phyloP scores from a whole-genome alignment of 2,888 invertebrate species.

The Brenthis hecate region DNA sequence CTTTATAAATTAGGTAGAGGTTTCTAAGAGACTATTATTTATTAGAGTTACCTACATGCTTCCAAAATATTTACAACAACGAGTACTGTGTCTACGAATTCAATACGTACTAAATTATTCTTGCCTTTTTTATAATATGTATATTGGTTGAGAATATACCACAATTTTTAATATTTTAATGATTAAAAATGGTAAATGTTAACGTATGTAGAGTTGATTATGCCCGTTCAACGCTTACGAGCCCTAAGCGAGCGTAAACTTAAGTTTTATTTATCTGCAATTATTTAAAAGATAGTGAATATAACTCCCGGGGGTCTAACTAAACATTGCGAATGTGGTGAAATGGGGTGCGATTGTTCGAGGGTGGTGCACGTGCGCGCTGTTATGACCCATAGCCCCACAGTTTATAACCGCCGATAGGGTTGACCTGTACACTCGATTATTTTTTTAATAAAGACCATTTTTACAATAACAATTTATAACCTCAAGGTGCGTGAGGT shows the following conservation, averaged over 20 bases:
- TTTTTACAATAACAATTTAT: conserved; percentile 27
- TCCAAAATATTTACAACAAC: too few species aligned
- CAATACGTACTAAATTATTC: too few species aligned
- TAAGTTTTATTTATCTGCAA: conserved; percentile 75
- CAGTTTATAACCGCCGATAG: conserved; percentile 55
- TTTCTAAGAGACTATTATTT: too few species aligned
- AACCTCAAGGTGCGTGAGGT: conserved; percentile 19
- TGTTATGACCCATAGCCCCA: conserved; percentile 63
- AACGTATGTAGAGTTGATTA: conserved; percentile 6
- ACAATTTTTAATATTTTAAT: too few species aligned
- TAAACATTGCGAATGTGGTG: conserved; percentile 65
- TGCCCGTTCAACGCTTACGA: conserved; percentile 26
- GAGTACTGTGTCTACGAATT: too few species aligned
- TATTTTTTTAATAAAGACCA: conserved; percentile 35
- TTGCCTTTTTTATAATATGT: too few species aligned
- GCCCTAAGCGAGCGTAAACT: conserved; percentile 45
- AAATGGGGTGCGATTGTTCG: conserved; percentile 59
- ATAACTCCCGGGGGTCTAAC: conserved; percentile 52
- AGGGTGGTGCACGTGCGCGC: conserved; percentile 69
- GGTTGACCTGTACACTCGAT: conserved; percentile 66
- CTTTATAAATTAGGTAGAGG: too few species aligned
- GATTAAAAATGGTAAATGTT: too few species aligned
- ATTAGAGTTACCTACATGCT: too few species aligned
- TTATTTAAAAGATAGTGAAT: conserved; percentile 59
- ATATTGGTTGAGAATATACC: too few species aligned